Base-by-base conservation (phyloP, 1,140 invertebrate species). In the Zophobas atratus region DNA sequence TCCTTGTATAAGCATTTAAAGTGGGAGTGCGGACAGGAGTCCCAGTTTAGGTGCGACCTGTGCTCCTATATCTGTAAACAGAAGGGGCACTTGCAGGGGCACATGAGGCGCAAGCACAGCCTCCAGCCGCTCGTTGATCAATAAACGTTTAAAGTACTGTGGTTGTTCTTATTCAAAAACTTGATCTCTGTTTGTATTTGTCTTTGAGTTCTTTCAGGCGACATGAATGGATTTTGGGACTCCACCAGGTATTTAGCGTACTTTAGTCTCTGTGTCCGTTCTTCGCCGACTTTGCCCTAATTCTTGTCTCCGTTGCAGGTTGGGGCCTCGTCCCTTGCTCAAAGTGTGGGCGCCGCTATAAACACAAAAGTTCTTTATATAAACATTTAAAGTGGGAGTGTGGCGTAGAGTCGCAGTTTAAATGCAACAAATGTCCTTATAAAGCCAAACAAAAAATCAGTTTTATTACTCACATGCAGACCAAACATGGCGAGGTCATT, bases 371-470 rank as follows among this genome's bases (percentile, higher is more conserved):
- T 73, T 85, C 90, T 6, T 82, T 92, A 1, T 86, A 88, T 38
- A 90, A 90, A 32, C 90, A 92, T 79, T 80, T 88, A 49, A 86
- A 87, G 39, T 90, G 88, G 82, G 89, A 91, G 79, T 91, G 90
- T 79, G 89, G 89, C 32, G 88, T 88, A 67, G 86, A 87, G 82
- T 90, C 90, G 0, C 87, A 88, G 8, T 90, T 90, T 75, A 85
- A 89, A 78, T 92, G 92, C 82, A 86, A 86, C 6, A 88, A 89
- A 81, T 92, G 91, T 67, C 83, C 79, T 32, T 85, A 84, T 76
- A 81, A 80, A 51, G 82, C 81, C 6, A 84, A 81, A 76, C 84
- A 85, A 77, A 85, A 85, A 73, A 81, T 81, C 53, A 76, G 81
- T 79, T 78, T 82, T 36, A 81, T 82, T 6, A 81, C 80, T 76